phyloP scores from a whole-genome alignment of 2,113 vertebrate genomes.

The Bubo blakistoni region DNA sequence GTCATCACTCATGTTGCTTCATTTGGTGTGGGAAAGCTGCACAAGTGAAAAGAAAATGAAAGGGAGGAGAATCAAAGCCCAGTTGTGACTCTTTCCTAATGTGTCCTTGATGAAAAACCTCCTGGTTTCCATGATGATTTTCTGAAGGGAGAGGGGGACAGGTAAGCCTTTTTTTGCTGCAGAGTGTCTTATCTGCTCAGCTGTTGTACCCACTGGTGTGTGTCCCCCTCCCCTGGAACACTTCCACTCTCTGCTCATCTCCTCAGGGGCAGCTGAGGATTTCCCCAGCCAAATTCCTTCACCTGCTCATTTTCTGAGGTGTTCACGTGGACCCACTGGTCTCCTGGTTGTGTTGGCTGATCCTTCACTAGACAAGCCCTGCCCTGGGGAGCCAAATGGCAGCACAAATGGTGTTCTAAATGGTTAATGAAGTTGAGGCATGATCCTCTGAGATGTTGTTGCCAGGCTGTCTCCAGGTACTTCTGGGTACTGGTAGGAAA shows the following conservation, averaged over 20 bases:
- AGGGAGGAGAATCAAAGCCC: constrained; percentile 10
- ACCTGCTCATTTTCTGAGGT: background rate
- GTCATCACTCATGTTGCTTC: constrained; percentile 31
- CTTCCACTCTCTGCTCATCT: background rate
- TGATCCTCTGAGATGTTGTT: background rate
- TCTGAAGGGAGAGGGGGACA: background rate
- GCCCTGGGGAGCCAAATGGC: background rate
- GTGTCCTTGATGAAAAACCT: background rate
- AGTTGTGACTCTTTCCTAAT: background rate
- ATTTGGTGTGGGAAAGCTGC: background rate
- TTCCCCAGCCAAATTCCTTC: background rate
- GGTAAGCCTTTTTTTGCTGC: background rate
- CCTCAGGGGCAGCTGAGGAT: background rate
- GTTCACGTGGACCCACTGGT: background rate
- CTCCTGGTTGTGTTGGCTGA: background rate
- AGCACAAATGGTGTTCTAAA: background rate
- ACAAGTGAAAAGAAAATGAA: background rate
- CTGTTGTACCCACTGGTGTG: background rate
- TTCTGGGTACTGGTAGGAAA: background rate
- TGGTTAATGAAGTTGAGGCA: background rate
- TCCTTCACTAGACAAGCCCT: background rate
- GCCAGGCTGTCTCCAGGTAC: background rate
- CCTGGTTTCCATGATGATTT: background rate
- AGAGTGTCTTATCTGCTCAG: accelerated
- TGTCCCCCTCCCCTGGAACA: background rate